These are phyloP conservation scores for Mesoligia furuncula DNA, from an alignment of 2,888 invertebrate genomes.

Conservation along the genomic window DNA sequence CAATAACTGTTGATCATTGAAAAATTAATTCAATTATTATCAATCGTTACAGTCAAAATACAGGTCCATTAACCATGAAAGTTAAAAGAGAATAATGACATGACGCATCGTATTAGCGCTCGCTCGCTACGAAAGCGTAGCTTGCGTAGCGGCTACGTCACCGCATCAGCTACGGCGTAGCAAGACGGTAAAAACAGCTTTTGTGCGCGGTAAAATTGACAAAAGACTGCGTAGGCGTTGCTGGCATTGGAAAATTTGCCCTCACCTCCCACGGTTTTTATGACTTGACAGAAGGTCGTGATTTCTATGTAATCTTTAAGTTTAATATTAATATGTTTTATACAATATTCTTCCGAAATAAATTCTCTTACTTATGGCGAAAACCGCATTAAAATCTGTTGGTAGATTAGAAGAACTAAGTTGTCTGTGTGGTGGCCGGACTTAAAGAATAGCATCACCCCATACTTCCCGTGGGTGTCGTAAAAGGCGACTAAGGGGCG, in stretches of 20 bases:
- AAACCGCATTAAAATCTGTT: background rate
- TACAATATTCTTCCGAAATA: background rate
- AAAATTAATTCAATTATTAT: background rate
- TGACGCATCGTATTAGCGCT: background rate
- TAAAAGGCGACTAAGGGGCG: too few species aligned
- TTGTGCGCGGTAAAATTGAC: background rate
- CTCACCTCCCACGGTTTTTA: background rate
- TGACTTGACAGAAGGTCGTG: background rate
- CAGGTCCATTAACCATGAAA: background rate
- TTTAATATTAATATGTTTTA: background rate
- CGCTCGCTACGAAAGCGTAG: conserved; percentile 38
- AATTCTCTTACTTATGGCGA: background rate
- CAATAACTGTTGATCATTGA: background rate
- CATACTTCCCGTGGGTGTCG: too few species aligned
- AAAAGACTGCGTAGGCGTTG: conserved; percentile 3
- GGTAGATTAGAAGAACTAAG: background rate
- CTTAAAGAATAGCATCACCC: too few species aligned
- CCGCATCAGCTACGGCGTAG: conserved; percentile 44
- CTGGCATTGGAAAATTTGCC: background rate
- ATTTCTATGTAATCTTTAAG: background rate
- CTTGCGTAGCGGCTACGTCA: conserved; percentile 29
- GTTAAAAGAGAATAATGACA: background rate
- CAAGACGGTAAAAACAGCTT: background rate
- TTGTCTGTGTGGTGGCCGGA: too few species aligned
- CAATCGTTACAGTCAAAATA: background rate